Percentiles rank a stretch among this genome's conserved stretches.
phyloP scores from a whole-genome alignment of 2,888 invertebrate species.

The Drosophila testacea region DNA sequence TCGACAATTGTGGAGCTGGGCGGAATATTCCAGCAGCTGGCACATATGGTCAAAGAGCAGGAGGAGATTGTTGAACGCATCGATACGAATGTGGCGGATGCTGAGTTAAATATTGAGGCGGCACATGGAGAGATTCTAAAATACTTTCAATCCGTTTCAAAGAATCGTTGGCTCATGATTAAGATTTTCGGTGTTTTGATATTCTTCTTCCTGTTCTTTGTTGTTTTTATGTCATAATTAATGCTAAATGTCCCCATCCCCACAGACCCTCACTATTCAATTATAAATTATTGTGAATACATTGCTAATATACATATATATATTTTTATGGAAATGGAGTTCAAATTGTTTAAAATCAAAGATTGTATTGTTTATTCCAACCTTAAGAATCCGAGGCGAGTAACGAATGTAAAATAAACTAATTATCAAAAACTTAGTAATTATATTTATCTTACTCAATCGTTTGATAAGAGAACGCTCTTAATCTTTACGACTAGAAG shows the following conservation, averaged over 20 bases:
- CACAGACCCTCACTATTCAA: slow-evolving; percentile 17
- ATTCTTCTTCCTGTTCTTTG: slow-evolving; percentile 99
- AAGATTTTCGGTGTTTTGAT: slow-evolving; percentile 99
- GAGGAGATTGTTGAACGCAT: slow-evolving; percentile 99
- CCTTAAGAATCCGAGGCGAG: slow-evolving; percentile 3
- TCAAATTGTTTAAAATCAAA: slow-evolving; percentile 45
- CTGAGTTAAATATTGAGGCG: slow-evolving; percentile 98
- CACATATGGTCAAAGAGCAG: slow-evolving; percentile 93
- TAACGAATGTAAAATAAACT: slow-evolving; percentile 63
- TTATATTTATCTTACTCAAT: slow-evolving; percentile 16
- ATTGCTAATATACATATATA: slow-evolving; percentile 44
- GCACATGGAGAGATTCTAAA: slow-evolving; percentile 98
- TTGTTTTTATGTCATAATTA: slow-evolving; percentile 97
- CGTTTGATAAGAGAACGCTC: slow-evolving; percentile 43
- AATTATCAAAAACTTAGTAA: slow-evolving; percentile 53
- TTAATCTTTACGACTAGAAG: slow-evolving; percentile 52
- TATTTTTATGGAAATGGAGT: slow-evolving; percentile 50
- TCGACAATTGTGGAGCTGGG: slow-evolving; percentile 99
- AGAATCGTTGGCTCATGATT: slow-evolving; percentile 99
- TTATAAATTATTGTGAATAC: slow-evolving; percentile 64
- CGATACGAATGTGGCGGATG: slow-evolving; percentile 98
- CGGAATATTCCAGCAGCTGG: slow-evolving; percentile 98
- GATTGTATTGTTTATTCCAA: slow-evolving; percentile 24
- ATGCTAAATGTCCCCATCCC: slow-evolving; percentile 61
- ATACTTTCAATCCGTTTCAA: slow-evolving; percentile 98